Base-by-base conservation (phyloP, 2,797 vertebrate species). In the Neosalanx taihuensis region DNA sequence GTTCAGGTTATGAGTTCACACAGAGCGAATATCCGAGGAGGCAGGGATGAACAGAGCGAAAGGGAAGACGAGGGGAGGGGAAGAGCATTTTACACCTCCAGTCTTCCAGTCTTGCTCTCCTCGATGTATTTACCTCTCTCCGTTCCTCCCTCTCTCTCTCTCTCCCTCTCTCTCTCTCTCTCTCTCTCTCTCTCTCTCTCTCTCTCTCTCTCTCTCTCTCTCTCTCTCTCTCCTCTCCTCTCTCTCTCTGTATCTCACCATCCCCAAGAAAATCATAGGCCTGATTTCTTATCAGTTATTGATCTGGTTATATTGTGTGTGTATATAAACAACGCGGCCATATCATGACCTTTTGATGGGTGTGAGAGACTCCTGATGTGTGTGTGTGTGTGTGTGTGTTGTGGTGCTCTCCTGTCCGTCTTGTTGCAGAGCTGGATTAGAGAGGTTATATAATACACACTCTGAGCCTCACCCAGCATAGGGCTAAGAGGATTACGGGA, bases 401-500 rank as follows among this genome's bases (percentile, higher is more conserved):
- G 80, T 89, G 83, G 86, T 89, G 85, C 88, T 90, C 87, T 76
- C 81, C 87, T 80, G 84, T 86, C 85, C 84, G 83, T 83, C 87
- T 49, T 57, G 46, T 13, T 89, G 87, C 76, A 49, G 64, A 35
- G 81, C 85, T 87, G 87, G 88, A 92, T 92, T 92, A 92, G 83
- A 86, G 81, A 72, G 75, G 90, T 93, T 93, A 91, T 89, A 92
- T 92, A 93, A 92, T 90, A 85, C 56, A 66, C 33, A 81, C 85
- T 86, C 84, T 82, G 88, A 91, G 89, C 89, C 89, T 86, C 87
- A 87, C 85, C 86, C 89, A 88, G 89, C 88, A 90, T 90, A 90
- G 85, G 85, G 79, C 87, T 92, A 92, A 93, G 90, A 92, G 89
- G 92, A 93, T 93, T 93, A 92, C 75, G 72, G 80, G 72, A 84